These are phyloP conservation scores for Rana temporaria DNA, from an alignment of 2,113 vertebrate genomes.

Conservation along the genomic window DNA sequence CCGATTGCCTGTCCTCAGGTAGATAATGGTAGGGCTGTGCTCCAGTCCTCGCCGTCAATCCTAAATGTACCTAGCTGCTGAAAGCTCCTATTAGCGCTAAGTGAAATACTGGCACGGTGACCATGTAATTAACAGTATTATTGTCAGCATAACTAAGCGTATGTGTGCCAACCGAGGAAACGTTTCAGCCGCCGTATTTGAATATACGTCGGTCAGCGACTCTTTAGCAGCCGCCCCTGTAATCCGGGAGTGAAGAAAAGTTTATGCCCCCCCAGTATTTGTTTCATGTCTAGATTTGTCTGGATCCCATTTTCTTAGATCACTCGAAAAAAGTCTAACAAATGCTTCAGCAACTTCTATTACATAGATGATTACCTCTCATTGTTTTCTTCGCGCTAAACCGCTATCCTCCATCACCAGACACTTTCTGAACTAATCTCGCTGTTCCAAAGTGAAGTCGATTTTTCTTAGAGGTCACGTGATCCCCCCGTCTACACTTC, in stretches of 20 bases:
- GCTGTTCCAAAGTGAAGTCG: slow-evolving; percentile 30
- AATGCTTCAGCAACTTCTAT: slow-evolving; percentile 41
- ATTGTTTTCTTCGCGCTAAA: slow-evolving; percentile 32
- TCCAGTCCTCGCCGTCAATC: neutral
- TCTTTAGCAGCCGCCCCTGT: neutral
- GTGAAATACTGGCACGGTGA: slow-evolving; percentile 4
- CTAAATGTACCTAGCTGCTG: slow-evolving; percentile 13
- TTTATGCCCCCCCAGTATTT: neutral
- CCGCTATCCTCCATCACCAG: slow-evolving; percentile 23
- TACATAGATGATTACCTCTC: slow-evolving; percentile 46
- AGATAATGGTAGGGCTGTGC: neutral
- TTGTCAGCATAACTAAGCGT: neutral
- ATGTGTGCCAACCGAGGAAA: neutral
- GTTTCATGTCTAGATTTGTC: slow-evolving; percentile 3
- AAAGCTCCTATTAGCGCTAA: slow-evolving; percentile 24
- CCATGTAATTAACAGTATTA: slow-evolving; percentile 30
- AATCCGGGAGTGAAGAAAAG: neutral
- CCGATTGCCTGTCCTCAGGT: too few relatives aligned
- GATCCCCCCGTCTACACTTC: slow-evolving; percentile 15
- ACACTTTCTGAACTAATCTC: slow-evolving; percentile 31
- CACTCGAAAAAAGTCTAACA: slow-evolving; percentile 30
- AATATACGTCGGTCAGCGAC: neutral
- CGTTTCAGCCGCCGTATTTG: neutral
- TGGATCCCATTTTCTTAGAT: slow-evolving; percentile 24
- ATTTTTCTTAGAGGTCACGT: slow-evolving; percentile 35